Evolutionary conservation across 2,113 vertebrate genomes (phyloP).

Genomic region (Phalacrocorax brasilianus): DNA sequence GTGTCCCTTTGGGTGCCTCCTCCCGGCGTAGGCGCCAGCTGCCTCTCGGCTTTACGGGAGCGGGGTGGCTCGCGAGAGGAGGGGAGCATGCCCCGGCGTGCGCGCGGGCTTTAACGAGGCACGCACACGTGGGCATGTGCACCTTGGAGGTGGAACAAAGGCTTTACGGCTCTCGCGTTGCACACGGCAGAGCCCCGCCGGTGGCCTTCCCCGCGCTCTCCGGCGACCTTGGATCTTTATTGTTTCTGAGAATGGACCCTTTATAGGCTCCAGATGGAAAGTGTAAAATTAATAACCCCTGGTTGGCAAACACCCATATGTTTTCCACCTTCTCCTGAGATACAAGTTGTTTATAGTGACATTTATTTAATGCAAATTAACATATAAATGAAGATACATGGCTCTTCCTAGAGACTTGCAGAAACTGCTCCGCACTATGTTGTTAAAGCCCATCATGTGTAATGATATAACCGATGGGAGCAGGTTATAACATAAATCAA

Average conservation of each 20-base stretch:
- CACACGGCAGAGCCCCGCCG: neutral
- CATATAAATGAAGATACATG: slow-evolving; percentile 67
- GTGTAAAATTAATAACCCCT: slow-evolving; percentile 73
- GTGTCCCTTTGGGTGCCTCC: neutral
- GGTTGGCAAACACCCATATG: slow-evolving; percentile 66
- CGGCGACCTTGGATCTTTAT: slow-evolving; percentile 67
- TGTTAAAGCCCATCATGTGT: neutral
- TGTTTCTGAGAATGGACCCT: slow-evolving; percentile 60
- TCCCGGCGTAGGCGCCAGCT: accelerated
- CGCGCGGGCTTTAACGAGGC: neutral
- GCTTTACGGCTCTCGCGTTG: neutral
- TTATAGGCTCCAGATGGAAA: slow-evolving; percentile 78
- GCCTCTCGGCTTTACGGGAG: neutral
- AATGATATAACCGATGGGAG: neutral
- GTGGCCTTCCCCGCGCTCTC: slow-evolving; percentile 15
- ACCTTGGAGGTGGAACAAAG: slow-evolving; percentile 5
- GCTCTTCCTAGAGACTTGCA: slow-evolving; percentile 11
- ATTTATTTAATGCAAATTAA: slow-evolving; percentile 69
- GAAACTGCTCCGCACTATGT: neutral
- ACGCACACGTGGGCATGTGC: neutral
- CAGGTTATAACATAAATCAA: neutral
- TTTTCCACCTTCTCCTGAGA: slow-evolving; percentile 55
- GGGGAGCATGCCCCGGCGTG: neutral
- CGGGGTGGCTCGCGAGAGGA: neutral
- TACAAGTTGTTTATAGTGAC: slow-evolving; percentile 60